Conservation (phyloP, 2,113 vertebrate species). For the Glaucidium brasilianum region DNA sequence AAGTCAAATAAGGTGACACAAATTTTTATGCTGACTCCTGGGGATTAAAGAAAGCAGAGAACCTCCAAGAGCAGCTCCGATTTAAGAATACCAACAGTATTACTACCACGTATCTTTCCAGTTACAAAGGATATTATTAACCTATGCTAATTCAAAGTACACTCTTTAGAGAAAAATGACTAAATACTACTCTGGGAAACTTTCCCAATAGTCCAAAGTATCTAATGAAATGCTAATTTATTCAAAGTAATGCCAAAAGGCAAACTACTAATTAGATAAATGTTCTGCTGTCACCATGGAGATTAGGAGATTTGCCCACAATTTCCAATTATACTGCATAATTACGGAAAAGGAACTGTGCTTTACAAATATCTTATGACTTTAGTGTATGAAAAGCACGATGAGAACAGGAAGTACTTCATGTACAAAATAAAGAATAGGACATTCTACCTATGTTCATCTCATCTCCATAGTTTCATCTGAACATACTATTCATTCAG, state of each 20-base stretch:
- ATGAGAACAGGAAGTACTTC: slow-evolving; percentile 3
- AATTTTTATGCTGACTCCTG: background rate
- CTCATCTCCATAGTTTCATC: background rate
- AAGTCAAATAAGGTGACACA: background rate
- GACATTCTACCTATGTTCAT: background rate
- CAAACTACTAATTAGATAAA: slow-evolving; percentile 49
- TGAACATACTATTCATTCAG: background rate
- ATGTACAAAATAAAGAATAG: background rate
- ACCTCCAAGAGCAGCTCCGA: background rate
- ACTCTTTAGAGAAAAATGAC: background rate
- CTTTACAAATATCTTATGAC: background rate
- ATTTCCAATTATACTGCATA: slow-evolving; percentile 35
- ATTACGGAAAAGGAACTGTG: background rate
- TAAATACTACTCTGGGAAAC: slow-evolving; percentile 2
- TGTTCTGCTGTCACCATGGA: slow-evolving; percentile 46
- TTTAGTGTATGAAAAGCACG: background rate
- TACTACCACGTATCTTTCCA: background rate
- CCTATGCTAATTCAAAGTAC: background rate
- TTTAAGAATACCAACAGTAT: background rate
- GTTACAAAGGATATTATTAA: slow-evolving; percentile 12
- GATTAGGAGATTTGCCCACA: slow-evolving; percentile 29
- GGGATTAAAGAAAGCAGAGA: background rate
- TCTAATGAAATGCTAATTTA: slow-evolving; percentile 59
- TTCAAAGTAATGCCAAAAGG: slow-evolving; percentile 57
- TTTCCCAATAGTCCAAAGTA: background rate